Base-by-base conservation (phyloP, 1,140 invertebrate genomes). In the Anastrepha ludens region DNA sequence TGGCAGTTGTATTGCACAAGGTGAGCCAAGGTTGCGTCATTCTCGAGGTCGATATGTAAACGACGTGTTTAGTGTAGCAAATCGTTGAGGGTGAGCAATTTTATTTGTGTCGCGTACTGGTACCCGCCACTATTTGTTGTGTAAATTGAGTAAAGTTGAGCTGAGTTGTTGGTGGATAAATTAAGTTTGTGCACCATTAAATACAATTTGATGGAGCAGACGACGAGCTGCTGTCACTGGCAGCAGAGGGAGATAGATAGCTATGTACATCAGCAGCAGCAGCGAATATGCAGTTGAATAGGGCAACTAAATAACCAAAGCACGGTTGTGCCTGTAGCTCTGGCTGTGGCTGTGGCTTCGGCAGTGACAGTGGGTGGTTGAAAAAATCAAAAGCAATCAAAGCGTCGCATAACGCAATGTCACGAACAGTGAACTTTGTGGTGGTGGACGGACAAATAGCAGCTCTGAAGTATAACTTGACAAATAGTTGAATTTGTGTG, bases 1-100 rank as follows among this genome's bases (percentile, higher is more conserved):
- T 3, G 17, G 50, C n/a, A 55, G 47, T 4, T 29, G 47, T 3
- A 11, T 15, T n/a, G n/a, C 74, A 55, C 74, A 81, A 81, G 74
- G 74, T 81, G 74, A 81, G 47, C 47, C 74, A 81, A 81, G 74
- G 74, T 81, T 81, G 74, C 3, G 11, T 20, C 17, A 17, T 4
- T 20, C 74, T 15, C 17, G n/a, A 5, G 74, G 8, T 15, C 39
- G 74, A 55, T 29, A 81, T 81, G 47, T 81, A 55, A 81, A 55
- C 74, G 47, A 11, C 2, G 74, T 55, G 20, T 3, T n/a, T 44
- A 20, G 47, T 81, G 47, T 20, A 50, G 47, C 47, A n/a, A 81
- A 81, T 29, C 17, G 50, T 81, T 55, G n/a, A 58, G 17, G 47
- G 74, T 50, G 15, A 58, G 55, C n/a, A 74, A n/a, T 47, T 74